phyloP scores from a whole-genome alignment of 2,113 vertebrate species.

The Podarcis raffonei region DNA sequence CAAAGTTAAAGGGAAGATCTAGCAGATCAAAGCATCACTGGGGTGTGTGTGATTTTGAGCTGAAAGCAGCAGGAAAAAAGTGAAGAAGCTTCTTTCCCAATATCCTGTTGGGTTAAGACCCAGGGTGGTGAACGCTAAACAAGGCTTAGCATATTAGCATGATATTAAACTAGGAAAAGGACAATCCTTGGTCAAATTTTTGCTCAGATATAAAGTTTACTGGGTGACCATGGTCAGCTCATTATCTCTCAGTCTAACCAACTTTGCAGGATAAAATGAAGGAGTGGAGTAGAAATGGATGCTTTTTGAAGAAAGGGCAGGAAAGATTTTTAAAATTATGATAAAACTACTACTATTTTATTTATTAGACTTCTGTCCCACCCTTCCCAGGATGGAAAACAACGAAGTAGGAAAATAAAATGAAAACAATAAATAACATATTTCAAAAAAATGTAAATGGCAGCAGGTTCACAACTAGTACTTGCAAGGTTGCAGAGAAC shows the following conservation, averaged over 20 bases:
- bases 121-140: not conserved
- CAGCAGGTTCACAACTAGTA: no score
- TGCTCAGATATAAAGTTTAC: not conserved
- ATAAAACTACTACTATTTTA: no score
- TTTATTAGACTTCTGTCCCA: no score
- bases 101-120: not conserved
- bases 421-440: no score
- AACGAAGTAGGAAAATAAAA: no score
- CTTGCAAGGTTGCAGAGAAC: no score
- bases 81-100: not conserved
- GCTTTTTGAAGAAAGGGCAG: not conserved
- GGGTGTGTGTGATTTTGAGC: not conserved
- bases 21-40: no score
- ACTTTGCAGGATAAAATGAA: not conserved
- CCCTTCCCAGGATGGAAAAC: no score
- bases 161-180: not conserved
- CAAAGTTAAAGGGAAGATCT: not conserved
- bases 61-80: not conserved
- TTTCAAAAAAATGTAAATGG: no score
- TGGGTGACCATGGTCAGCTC: not conserved
- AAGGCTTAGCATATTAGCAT: not conserved
- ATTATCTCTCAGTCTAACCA: not conserved
- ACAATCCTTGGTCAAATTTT: not conserved
- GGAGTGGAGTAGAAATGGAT: not conserved
- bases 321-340: no score